A percentile compares a stretch with the other conserved stretches of the same genome.
phyloP scores from a whole-genome alignment of 2,113 vertebrate species.

The Siniperca chuatsi region DNA sequence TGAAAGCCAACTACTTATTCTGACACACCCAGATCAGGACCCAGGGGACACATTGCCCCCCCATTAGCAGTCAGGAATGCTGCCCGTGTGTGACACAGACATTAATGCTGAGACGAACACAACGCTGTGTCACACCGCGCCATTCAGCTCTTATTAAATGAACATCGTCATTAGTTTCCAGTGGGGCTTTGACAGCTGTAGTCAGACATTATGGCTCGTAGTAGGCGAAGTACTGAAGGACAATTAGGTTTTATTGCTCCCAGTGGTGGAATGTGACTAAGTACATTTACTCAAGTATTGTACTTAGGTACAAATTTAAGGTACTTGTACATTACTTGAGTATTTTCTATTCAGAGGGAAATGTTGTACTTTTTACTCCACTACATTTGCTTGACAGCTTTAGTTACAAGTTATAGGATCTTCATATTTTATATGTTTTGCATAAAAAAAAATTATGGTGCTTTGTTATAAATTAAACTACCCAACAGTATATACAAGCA shows the following conservation, averaged over 20 bases:
- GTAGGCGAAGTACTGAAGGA: neutral
- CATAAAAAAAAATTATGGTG: neutral
- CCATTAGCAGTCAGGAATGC: slow-evolving; percentile 53
- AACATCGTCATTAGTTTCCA: neutral
- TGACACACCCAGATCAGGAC: slow-evolving; percentile 60
- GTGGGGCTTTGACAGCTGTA: neutral
- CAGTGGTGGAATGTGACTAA: neutral
- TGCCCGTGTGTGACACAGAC: slow-evolving; percentile 12
- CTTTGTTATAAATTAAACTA: neutral
- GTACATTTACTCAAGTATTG: neutral
- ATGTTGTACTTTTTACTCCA: neutral
- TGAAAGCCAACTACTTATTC: slow-evolving; percentile 55
- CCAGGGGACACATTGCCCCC: neutral
- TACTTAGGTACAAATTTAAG: neutral
- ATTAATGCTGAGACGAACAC: slow-evolving; percentile 1
- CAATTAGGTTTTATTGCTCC: neutral
- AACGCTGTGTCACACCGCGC: neutral
- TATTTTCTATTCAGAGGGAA: neutral
- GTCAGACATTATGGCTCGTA: slow-evolving; percentile 23
- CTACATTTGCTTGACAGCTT: neutral
- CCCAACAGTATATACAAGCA: neutral
- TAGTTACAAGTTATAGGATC: neutral
- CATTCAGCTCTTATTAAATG: slow-evolving; percentile 3
- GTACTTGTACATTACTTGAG: neutral
- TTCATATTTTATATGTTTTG: too few relatives aligned